Evolutionary conservation across 2,888 invertebrate species (phyloP).

Genomic region (Nineta flava): DNA sequence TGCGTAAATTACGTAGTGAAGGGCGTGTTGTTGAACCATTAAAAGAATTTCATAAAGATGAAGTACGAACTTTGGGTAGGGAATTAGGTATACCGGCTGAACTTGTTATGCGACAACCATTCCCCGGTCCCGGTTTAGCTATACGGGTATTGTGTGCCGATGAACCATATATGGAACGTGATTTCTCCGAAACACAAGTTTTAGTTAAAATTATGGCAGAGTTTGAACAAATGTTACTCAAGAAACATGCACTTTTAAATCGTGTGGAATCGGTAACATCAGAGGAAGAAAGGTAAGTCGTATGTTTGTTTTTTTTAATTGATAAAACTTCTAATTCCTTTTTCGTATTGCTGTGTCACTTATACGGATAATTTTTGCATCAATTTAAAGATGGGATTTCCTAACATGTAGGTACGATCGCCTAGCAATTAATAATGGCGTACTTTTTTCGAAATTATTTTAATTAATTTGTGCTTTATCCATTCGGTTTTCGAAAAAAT

Average conservation of each 20-base stretch:
- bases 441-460: too few species aligned
- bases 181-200: slow-evolving; percentile 91
- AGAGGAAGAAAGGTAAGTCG: slow-evolving; percentile 41
- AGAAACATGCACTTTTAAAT: slow-evolving; percentile 82
- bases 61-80: slow-evolving; percentile 72
- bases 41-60: slow-evolving; percentile 98
- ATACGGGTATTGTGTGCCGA: slow-evolving; percentile 92
- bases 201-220: slow-evolving; percentile 90
- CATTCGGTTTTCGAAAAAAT: too few species aligned
- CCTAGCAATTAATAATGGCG: too few species aligned
- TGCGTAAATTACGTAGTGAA: slow-evolving; percentile 52
- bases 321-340: not conserved
- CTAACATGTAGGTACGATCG: too few species aligned
- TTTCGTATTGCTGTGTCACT: too few species aligned
- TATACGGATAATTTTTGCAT: too few species aligned
- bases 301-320: slow-evolving; percentile 13
- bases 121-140: slow-evolving; percentile 96
- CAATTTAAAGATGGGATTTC: too few species aligned
- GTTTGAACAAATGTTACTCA: slow-evolving; percentile 78
- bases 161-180: slow-evolving; percentile 85
- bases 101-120: slow-evolving; percentile 90
- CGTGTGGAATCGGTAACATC: slow-evolving; percentile 69
- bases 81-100: slow-evolving; percentile 77
- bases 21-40: slow-evolving; percentile 96
- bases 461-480: too few species aligned